Base-by-base conservation (phyloP, 1,140 invertebrate species). In the Ostrea edulis region DNA sequence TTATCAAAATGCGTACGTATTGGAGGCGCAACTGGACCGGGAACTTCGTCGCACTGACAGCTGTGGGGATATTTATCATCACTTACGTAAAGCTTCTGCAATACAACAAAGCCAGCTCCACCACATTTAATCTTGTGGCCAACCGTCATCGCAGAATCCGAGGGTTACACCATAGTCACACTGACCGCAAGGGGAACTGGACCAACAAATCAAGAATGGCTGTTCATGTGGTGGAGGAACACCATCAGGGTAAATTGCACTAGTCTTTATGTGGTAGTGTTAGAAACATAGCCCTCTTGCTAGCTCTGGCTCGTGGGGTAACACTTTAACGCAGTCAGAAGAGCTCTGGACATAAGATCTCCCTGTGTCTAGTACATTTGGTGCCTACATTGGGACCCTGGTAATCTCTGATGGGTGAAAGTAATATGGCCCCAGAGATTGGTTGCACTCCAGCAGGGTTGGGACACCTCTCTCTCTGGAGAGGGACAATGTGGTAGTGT, bases 151-250 rank as follows among this genome's bases (percentile, higher is more conserved):
- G 82, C 44, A n/a, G 51, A 8, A 51, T 52, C 1, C 44, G 82
- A 22, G 68, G 68, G 25, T 29, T 77, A 77, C 68, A 77, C 25
- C 14, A 12, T 35, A 29, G 25, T 11, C 68, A 77, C 29, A 25
- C 25, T 25, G 82, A 53, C 4, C 82, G n/a, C n/a, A 83, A 20
- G n/a, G 52, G 82, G 17, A 82, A 87, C 20, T 84, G 82, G 86
- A 77, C 86, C 25, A 55, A 35, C 8, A 87, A 83, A 22, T 52
- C 55, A 4, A 65, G 22, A n/a, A 14, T 87, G 29, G 51, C 62
- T 84, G 35, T 87, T 0, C 82, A 83, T 77, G 82, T 92, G 0
- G 90, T 92, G 35, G 91, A 92, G 51, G 91, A 92, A 84, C 90
- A 90, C 53, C 90, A 90, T 65, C 87, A 89, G 86, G 90, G 90